Evolutionary conservation across 2,797 vertebrate genomes (phyloP).

Genomic region (Phrynocephalus forsythii): DNA sequence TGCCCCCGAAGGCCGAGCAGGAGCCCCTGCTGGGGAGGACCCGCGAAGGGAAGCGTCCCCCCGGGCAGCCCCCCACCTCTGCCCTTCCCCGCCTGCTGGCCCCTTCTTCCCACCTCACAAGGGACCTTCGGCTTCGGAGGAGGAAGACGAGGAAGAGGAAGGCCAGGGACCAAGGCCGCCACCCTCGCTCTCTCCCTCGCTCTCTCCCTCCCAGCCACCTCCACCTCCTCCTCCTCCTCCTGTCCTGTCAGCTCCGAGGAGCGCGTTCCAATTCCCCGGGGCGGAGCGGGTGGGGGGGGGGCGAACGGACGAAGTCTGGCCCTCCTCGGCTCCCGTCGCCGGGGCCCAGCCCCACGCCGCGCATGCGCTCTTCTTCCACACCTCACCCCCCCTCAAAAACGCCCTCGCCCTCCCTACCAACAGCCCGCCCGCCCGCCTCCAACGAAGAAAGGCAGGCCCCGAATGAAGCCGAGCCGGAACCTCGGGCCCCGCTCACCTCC

Average conservation of each 20-base stretch:
- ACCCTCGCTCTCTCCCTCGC: no score
- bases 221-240: neutral
- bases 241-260: constrained; percentile 15
- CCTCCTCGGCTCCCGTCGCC: constrained; percentile 12
- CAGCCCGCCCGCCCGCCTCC: no score
- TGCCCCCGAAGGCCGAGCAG: neutral
- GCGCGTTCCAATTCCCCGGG: neutral
- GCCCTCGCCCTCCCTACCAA: no score
- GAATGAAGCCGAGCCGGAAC: neutral
- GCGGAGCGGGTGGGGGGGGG: neutral
- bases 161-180: neutral
- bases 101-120: no score
- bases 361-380: neutral
- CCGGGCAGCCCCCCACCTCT: no score
- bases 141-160: neutral
- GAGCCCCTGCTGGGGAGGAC: neutral
- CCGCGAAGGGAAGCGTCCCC: neutral
- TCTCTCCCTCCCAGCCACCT: no score
- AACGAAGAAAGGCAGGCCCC: no score
- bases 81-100: fast-evolving
- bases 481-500: neutral
- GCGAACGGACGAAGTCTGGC: neutral
- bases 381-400: no score
- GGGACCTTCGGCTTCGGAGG: constrained; percentile 12
- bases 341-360: neutral